Conservation (phyloP, 2,888 invertebrate species). For the Orthonychiurus folsomi region DNA sequence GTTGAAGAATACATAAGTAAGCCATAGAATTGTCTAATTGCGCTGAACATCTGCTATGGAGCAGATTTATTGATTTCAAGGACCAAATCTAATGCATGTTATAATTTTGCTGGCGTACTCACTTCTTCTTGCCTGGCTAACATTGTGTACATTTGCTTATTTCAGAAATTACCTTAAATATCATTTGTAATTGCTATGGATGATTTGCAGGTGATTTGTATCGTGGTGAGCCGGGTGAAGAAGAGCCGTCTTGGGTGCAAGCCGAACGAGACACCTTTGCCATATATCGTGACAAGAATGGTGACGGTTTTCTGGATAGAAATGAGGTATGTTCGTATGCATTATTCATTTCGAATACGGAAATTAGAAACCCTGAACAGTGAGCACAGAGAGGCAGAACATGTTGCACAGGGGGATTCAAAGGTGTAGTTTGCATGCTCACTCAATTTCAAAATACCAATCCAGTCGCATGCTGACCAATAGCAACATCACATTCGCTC, state of each 20-base stretch:
- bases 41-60: background rate
- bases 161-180: background rate
- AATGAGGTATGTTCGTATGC: constrained; percentile 58
- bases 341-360: background rate
- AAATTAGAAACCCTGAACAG: no score
- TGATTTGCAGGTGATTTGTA: constrained; percentile 68
- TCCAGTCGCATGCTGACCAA: no score
- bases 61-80: background rate
- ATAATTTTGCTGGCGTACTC: background rate
- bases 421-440: no score
- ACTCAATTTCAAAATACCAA: no score
- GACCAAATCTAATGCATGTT: background rate
- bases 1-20: constrained; percentile 48
- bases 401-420: no score
- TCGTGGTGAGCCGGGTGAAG: constrained; percentile 58
- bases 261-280: constrained; percentile 86
- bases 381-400: no score
- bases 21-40: constrained; percentile 10
- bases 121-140: background rate
- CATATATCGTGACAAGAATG: constrained; percentile 69
- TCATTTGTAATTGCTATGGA: background rate
- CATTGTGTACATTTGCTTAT: no score
- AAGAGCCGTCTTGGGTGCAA: constrained; percentile 92
- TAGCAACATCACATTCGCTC: no score
- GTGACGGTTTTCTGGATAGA: constrained; percentile 73